phyloP scores from a whole-genome alignment of 2,113 vertebrate genomes.

The Eidolon helvum region DNA sequence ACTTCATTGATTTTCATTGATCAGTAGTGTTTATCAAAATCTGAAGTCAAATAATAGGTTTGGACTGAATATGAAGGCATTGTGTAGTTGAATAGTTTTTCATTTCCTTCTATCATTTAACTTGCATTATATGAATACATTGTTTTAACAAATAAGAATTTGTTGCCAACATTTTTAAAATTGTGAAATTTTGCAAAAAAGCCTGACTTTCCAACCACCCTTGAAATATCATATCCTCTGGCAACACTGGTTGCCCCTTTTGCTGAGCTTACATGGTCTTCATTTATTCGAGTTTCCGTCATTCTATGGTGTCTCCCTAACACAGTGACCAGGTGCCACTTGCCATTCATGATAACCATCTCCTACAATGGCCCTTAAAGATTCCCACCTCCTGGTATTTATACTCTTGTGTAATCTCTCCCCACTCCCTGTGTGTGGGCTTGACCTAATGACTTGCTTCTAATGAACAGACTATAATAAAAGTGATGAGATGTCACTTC shows the following conservation, averaged over 20 bases:
- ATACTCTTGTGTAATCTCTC: background rate
- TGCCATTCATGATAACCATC: background rate
- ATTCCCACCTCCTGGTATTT: background rate
- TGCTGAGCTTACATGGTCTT: background rate
- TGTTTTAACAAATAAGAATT: conserved; percentile 26
- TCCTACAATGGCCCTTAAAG: background rate
- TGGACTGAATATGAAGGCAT: background rate
- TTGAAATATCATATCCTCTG: conserved; percentile 12
- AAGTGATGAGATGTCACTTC: conserved; percentile 40
- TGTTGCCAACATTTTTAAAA: conserved; percentile 4
- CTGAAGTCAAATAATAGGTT: conserved; percentile 9
- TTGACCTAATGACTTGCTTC: conserved; percentile 1
- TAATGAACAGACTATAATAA: background rate
- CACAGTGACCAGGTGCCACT: background rate
- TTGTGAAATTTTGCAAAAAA: conserved; percentile 24
- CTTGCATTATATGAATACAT: background rate
- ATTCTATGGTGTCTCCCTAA: background rate
- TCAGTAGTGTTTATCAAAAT: background rate
- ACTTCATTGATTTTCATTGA: conserved; percentile 1
- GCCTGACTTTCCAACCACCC: background rate
- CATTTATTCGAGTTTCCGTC: background rate
- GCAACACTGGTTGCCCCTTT: background rate
- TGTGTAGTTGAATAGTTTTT: conserved; percentile 22
- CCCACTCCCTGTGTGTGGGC: background rate
- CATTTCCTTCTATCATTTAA: background rate